phyloP scores from a whole-genome alignment of 2,888 invertebrate genomes.

The Drosophila nigricruria region DNA sequence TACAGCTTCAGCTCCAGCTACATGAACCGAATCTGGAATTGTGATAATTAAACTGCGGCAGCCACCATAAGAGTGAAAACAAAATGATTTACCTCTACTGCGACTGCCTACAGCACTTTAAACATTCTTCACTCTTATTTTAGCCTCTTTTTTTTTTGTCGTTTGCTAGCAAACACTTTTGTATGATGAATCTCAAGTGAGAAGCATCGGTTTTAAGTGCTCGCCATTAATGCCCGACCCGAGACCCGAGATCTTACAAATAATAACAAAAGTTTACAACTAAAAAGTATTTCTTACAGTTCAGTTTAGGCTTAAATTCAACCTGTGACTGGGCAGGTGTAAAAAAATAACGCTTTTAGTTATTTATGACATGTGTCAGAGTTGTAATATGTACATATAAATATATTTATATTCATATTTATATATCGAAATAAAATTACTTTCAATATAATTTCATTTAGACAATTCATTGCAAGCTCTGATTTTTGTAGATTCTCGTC shows the following conservation, averaged over 20 bases:
- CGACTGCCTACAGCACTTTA: conserved; percentile 14
- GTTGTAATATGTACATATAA: neutral
- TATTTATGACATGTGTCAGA: conserved; percentile 3
- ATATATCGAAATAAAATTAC: neutral
- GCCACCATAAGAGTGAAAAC: conserved; percentile 62
- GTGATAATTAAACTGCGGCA: conserved; percentile 74
- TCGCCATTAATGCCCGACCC: conserved; percentile 26
- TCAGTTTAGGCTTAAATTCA: conserved; percentile 4
- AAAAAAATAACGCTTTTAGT: conserved; percentile 5
- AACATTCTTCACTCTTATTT: conserved; percentile 14
- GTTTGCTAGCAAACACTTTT: neutral
- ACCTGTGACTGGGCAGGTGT: conserved; percentile 11
- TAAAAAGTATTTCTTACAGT: neutral
- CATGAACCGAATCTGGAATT: conserved; percentile 63
- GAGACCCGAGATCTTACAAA: conserved; percentile 19
- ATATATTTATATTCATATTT: neutral
- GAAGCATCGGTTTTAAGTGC: neutral
- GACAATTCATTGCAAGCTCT: neutral
- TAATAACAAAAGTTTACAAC: neutral
- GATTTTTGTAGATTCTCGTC: neutral
- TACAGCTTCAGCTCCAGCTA: conserved; percentile 28
- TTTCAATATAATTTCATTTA: neutral
- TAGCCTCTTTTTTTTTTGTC: neutral
- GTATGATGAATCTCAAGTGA: conserved; percentile 10
- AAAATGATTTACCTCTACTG: conserved; percentile 67